A percentile compares a stretch with the other conserved stretches of the same genome.
These are phyloP conservation scores for Bolinopsis microptera DNA, from an alignment of 37 sponge, comb jelly and placozoan genomes.

Conservation along the genomic window DNA sequence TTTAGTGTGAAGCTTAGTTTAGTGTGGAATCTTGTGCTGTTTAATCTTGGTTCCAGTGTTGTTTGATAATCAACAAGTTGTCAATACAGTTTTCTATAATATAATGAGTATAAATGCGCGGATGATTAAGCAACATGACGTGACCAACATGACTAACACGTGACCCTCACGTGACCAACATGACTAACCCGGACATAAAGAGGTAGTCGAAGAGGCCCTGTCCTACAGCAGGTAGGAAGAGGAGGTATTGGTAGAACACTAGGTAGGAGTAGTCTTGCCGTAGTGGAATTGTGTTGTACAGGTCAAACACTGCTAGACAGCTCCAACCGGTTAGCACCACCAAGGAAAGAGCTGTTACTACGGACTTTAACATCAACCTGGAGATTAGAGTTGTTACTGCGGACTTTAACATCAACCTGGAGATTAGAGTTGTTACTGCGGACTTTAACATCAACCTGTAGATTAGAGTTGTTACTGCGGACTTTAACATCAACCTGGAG, in stretches of 20 bases:
- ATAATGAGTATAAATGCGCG: no score
- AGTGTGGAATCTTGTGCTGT: no score
- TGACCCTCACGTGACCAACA: no score
- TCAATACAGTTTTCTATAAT: no score
- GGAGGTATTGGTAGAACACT: conserved; percentile 22
- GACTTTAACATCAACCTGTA: background rate
- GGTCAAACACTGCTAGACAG: conserved; percentile 20
- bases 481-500: background rate
- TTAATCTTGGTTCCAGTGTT: no score
- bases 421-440: background rate
- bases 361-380: background rate
- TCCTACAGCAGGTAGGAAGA: conserved; percentile 21
- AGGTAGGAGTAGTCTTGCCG: background rate
- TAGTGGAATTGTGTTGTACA: background rate
- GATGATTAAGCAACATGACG: no score
- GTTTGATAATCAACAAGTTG: no score
- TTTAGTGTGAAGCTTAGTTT: no score
- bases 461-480: background rate
- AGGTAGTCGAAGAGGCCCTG: conserved; percentile 18
- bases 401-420: background rate
- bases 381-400: background rate
- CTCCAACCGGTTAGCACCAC: background rate
- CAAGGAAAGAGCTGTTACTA: background rate
- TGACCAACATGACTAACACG: no score
- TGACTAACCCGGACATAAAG: background rate